phyloP scores from a whole-genome alignment of 1,140 invertebrate species.

The Drosophila murphyi region DNA sequence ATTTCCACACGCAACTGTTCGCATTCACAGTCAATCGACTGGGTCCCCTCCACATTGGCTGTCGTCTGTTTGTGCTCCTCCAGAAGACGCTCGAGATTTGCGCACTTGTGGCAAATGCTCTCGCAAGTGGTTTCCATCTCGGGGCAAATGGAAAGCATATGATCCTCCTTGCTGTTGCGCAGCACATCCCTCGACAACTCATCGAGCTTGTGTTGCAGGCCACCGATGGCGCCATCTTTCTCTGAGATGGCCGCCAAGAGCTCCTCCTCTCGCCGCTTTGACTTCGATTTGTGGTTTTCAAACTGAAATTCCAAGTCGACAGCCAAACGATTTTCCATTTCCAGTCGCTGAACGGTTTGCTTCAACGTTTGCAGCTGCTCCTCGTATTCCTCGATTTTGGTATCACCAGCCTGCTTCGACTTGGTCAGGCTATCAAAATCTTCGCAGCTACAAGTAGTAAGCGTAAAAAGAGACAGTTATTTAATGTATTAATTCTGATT shows the following conservation, averaged over 20 bases:
- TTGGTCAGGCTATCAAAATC: constrained; percentile 30
- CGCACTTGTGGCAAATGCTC: constrained; percentile 59
- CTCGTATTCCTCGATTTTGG: constrained; percentile 52
- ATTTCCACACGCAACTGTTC: constrained; percentile 57
- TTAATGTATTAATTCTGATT: no score
- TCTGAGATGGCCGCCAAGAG: constrained; percentile 60
- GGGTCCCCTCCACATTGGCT: constrained; percentile 14
- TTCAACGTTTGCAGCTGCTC: constrained; percentile 51
- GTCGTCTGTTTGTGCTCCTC: constrained; percentile 31
- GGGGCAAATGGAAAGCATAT: constrained; percentile 57
- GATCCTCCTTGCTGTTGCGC: constrained; percentile 57
- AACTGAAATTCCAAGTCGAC: constrained; percentile 79
- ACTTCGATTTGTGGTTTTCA: constrained; percentile 62
- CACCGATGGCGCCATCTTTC: constrained; percentile 51
- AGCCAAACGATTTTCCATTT: constrained; percentile 73
- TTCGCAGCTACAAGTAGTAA: constrained; percentile 33
- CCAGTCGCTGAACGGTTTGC: constrained; percentile 56
- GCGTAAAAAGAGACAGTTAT: neutral
- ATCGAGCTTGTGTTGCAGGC: constrained; percentile 44
- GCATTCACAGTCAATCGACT: constrained; percentile 47
- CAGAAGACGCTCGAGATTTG: constrained; percentile 50
- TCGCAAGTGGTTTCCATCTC: constrained; percentile 49
- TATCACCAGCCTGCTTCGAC: constrained; percentile 47
- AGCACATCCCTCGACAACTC: constrained; percentile 39
- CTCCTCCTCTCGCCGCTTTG: constrained; percentile 70